These are phyloP conservation scores for Darevskia nairensis DNA, from an alignment of 2,797 vertebrate genomes.

Conservation along the genomic window DNA sequence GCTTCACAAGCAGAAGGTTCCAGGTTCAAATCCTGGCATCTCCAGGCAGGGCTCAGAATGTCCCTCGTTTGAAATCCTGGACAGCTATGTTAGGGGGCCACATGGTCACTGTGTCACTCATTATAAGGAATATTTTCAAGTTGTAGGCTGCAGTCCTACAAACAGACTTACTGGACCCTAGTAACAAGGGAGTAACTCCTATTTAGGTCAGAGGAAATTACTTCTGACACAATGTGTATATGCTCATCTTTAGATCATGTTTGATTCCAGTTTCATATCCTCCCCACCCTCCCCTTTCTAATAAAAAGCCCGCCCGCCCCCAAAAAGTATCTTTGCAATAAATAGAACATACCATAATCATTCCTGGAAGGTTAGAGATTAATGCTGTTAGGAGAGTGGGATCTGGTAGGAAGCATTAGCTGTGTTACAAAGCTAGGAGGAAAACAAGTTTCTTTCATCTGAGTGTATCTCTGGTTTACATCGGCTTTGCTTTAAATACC, in stretches of 20 bases:
- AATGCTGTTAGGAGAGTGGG: constrained; percentile 8
- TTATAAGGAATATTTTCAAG: too few relatives aligned
- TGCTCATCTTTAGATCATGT: not conserved
- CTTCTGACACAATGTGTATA: not conserved
- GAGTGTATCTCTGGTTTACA: not conserved
- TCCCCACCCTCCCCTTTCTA: not conserved
- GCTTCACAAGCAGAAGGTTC: too few relatives aligned
- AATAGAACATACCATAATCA: constrained; percentile 7
- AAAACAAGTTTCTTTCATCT: not conserved
- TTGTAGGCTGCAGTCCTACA: too few relatives aligned
- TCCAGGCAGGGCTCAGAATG: too few relatives aligned
- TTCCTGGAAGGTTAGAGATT: constrained; percentile 9
- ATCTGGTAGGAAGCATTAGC: not conserved
- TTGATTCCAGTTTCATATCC: not conserved
- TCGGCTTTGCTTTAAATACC: not conserved
- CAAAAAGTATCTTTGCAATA: constrained; percentile 21
- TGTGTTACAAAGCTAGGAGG: not conserved
- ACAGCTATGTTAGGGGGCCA: too few relatives aligned
- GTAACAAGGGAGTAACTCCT: not conserved
- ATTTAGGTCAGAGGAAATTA: not conserved
- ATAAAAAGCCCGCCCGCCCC: not conserved
- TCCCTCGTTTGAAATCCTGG: too few relatives aligned
- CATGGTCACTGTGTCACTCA: too few relatives aligned
- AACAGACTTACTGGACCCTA: too few relatives aligned
- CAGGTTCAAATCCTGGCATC: too few relatives aligned